Evolutionary conservation across 2,797 vertebrate species (phyloP), one percentile per base, ranked within the genome.

Genomic region (Cetoscarus ocellatus): DNA sequence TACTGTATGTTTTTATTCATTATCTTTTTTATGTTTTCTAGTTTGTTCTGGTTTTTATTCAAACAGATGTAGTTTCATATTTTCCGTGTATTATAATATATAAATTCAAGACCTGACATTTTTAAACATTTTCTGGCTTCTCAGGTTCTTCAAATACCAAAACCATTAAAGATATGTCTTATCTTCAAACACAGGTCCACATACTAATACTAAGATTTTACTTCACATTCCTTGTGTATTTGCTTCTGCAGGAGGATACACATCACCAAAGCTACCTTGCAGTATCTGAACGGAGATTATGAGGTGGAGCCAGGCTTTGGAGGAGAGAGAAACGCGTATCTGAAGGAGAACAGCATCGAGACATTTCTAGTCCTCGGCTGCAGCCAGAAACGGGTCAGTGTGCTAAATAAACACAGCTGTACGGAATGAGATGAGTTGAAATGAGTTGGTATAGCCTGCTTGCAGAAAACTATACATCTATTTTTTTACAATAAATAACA

Each of bases 331-430:
- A 98, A 98, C 0, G 96, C 96, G 0, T 98, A 98, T 80, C 94
- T 99, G 84, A 98, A 97, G 91, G 96, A 97, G 86, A 96, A 98
- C 90, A 96, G 96, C 93, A 98, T 98, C 1, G 96, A 97, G 93
- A 98, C 97, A 70, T 98, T 97, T 92, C 95, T 99, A 80, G 96
- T 98, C 38, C 95, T 98, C 0, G 97, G 97, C 53, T 98, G 97
- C 94, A 98, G 97, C 92, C 95, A 98, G 90, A 99, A 99, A 81
- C 91, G 97, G 93, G 97, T 98, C 84, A 92, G 96, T 86, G 12
- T 47, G 35, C 27, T 9, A 75, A 74, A 39, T 14, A 59, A 15
- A 64, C 9, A 27, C 49, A 12, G 15, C 47, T 59, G 3, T 50
- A 1, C 39, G 6, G 47, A n/a, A 14, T 7, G 7, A 15, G 14